A percentile compares a stretch with the other conserved stretches of the same genome.
Conservation (phyloP, 2,797 vertebrate genomes). For the Danio aesculapii region DNA sequence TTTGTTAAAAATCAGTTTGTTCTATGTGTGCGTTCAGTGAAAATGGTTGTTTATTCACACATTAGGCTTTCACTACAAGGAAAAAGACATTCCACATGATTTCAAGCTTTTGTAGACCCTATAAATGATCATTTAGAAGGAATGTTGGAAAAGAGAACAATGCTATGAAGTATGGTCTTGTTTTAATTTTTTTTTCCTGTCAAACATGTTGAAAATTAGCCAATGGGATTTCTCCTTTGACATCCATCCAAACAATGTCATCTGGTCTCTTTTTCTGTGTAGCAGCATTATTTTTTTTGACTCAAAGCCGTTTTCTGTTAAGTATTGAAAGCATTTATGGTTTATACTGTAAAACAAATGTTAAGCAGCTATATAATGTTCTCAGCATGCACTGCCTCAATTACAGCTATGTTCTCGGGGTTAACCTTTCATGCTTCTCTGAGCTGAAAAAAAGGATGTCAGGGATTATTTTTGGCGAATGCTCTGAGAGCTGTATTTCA, state of each 20-base stretch:
- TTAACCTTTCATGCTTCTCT: neutral
- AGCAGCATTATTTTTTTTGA: too few relatives aligned
- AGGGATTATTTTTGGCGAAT: constrained; percentile 3
- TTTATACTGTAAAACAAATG: too few relatives aligned
- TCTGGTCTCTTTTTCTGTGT: too few relatives aligned
- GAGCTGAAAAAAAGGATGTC: neutral
- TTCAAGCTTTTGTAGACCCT: neutral
- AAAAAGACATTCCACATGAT: too few relatives aligned
- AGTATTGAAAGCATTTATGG: too few relatives aligned
- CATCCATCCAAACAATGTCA: too few relatives aligned
- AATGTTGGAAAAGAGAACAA: neutral
- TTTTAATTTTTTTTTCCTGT: too few relatives aligned
- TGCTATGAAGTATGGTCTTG: too few relatives aligned
- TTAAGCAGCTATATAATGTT: neutral
- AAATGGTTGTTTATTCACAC: neutral
- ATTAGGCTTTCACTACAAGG: neutral
- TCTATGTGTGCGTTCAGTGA: neutral
- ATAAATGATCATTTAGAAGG: neutral
- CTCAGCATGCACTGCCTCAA: neutral
- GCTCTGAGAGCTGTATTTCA: constrained; percentile 17
- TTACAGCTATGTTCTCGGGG: neutral
- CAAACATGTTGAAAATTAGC: too few relatives aligned
- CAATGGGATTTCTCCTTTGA: too few relatives aligned
- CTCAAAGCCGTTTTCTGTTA: too few relatives aligned
- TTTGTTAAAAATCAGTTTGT: too few relatives aligned